Evolutionary conservation across 2,797 vertebrate species (phyloP).

Genomic region (Pseudochirops corinnae): DNA sequence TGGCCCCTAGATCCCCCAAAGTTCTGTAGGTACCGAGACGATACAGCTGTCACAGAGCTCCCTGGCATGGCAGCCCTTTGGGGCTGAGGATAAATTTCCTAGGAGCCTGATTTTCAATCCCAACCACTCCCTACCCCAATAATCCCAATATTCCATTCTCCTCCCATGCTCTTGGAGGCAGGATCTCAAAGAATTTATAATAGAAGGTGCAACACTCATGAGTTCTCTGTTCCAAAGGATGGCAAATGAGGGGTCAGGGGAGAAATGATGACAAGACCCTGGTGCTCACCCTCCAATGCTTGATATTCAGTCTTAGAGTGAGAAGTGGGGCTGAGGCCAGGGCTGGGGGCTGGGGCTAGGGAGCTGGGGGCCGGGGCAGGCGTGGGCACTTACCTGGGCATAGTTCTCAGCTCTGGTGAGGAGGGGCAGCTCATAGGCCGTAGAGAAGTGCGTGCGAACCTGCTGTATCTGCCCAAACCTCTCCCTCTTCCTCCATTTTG

Average conservation of each 20-base stretch:
- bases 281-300: rapidly evolving
- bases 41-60: not conserved
- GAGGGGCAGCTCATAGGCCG: constrained; percentile 96
- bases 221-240: not conserved
- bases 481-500: constrained; percentile 98
- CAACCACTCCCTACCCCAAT: not conserved
- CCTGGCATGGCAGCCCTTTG: not conserved
- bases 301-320: not conserved
- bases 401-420: constrained; percentile 98
- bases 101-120: not conserved
- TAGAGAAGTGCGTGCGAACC: constrained; percentile 98
- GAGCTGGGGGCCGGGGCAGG: not conserved
- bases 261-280: not conserved
- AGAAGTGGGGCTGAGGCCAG: not conserved
- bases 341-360: not conserved
- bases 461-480: constrained; percentile 99
- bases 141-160: not conserved
- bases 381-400: constrained; percentile 91
- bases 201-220: not conserved
- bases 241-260: not conserved
- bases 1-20: not conserved
- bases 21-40: not conserved
- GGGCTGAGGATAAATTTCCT: not conserved
- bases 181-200: not conserved
- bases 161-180: not conserved